Conservation (phyloP, 2,113 vertebrate genomes). For the Cavia porcellus region DNA sequence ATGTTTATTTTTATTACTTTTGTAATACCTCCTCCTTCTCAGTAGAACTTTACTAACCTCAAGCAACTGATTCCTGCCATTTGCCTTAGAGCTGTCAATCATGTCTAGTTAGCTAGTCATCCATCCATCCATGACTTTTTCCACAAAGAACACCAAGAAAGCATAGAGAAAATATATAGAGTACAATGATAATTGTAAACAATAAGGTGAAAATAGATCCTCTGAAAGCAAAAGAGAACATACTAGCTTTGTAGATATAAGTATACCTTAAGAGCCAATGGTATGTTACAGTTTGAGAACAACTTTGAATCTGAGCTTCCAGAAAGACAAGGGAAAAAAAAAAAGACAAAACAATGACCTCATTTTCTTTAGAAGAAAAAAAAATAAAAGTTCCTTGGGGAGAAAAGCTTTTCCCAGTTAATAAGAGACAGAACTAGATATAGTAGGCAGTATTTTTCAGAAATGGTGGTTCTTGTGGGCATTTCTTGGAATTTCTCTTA, state of each 20-base stretch:
- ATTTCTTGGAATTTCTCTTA: conserved; percentile 39
- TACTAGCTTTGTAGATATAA: not conserved
- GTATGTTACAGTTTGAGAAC: conserved; percentile 41
- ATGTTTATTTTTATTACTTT: conserved; percentile 46
- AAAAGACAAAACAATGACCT: not conserved
- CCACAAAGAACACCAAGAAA: conserved; percentile 38
- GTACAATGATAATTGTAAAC: conserved; percentile 19
- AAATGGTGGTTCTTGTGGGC: not conserved
- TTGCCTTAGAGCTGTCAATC: conserved; percentile 54
- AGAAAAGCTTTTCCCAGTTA: not conserved
- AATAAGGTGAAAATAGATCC: conserved; percentile 2
- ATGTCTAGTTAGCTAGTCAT: not conserved
- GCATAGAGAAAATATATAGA: not conserved
- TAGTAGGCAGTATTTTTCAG: conserved; percentile 3
- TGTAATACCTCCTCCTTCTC: conserved; percentile 48
- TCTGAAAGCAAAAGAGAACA: not conserved
- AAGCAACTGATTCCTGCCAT: conserved; percentile 6
- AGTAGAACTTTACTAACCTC: conserved; percentile 53
- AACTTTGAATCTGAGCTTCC: not conserved
- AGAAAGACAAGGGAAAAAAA: not conserved
- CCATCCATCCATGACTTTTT: conserved; percentile 10
- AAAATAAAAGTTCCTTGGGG: not conserved
- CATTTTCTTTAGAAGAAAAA: conserved; percentile 14
- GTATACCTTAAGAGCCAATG: conserved; percentile 5
- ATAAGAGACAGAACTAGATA: conserved; percentile 2